Conservation (phyloP, 2,888 invertebrate species). For the Malacosoma neustria region DNA sequence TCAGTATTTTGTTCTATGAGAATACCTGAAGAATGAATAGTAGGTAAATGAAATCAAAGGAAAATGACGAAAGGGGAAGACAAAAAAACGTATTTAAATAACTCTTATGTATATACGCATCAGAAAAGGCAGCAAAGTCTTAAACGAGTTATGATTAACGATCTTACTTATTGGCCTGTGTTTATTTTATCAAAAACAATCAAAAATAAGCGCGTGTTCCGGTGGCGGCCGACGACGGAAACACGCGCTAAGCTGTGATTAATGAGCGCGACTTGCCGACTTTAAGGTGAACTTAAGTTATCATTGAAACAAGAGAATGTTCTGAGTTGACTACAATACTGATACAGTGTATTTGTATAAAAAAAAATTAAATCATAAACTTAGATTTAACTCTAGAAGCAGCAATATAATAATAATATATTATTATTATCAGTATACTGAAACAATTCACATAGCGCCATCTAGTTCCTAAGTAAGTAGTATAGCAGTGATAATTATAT, state of each 20-base stretch:
- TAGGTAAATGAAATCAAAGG: too few species aligned
- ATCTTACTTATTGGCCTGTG: conserved; percentile 54
- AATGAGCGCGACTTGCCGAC: conserved; percentile 51
- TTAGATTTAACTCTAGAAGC: too few species aligned
- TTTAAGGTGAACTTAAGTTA: conserved; percentile 54
- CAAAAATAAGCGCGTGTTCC: conserved; percentile 62
- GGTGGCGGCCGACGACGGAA: conserved; percentile 50
- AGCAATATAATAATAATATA: too few species aligned
- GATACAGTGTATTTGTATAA: too few species aligned
- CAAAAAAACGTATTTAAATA: neutral
- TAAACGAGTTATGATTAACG: conserved; percentile 53
- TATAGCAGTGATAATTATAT: too few species aligned
- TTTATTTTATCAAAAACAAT: conserved; percentile 70
- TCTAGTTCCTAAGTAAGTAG: too few species aligned
- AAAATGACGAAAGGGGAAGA: neutral
- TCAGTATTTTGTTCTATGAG: too few species aligned
- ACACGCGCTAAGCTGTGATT: conserved; percentile 48
- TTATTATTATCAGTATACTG: too few species aligned
- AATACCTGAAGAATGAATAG: too few species aligned
- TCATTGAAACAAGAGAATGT: neutral
- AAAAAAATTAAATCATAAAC: too few species aligned
- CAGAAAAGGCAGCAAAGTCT: conserved; percentile 33
- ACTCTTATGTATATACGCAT: neutral
- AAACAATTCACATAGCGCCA: too few species aligned
- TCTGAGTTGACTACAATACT: too few species aligned